Evolutionary conservation across 2,113 vertebrate genomes (phyloP), one percentile per base, ranked within the genome.

Genomic region (Acanthisitta chloris): DNA sequence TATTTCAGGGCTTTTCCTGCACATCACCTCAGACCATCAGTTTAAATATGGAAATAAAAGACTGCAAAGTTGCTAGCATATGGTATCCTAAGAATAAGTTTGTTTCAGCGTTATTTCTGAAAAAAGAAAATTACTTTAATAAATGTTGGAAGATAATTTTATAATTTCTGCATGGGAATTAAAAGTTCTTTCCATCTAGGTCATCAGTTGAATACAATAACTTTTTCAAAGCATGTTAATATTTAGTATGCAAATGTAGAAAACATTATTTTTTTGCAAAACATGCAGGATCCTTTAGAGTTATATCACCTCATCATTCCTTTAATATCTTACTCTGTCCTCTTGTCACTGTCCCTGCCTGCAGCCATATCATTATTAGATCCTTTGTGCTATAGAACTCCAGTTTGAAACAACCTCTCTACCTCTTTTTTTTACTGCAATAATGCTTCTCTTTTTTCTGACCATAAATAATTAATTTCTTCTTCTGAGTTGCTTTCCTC

Each of bases 41-140:
- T 85, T 86, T 79, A 94, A 82, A 59, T 57, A 81, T 57, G 36
- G 34, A 96, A 92, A 76, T 51, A 71, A 92, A 96, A 74, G 49
- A 96, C 8, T 59, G n/a, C 58, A 70, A 97, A 85, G 51, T 12
- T 4, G 20, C 7, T 57, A 92, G 55, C 6, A 46, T 72, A 72
- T 40, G 58, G 71, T 88, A 94, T 74, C 20, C 29, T 81, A 85
- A 89, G 80, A 67, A 10, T 73, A 83, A 79, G 16, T 78, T 94
- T 46, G 4, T 46, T 87, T 80, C 71, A 72, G 17, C 19, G 86
- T 76, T 91, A 43, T 58, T 94, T 93, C 66, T 81, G 43, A 90
- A 93, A 67, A 95, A 92, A 52, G 2, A 61, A 90, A 77, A 2
- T 1, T 20, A 25, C 52, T 58, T 43, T 83, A 65, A 61, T 46